Evolutionary conservation across 2,113 vertebrate species (phyloP).

Genomic region (Microcebus tavaratra): DNA sequence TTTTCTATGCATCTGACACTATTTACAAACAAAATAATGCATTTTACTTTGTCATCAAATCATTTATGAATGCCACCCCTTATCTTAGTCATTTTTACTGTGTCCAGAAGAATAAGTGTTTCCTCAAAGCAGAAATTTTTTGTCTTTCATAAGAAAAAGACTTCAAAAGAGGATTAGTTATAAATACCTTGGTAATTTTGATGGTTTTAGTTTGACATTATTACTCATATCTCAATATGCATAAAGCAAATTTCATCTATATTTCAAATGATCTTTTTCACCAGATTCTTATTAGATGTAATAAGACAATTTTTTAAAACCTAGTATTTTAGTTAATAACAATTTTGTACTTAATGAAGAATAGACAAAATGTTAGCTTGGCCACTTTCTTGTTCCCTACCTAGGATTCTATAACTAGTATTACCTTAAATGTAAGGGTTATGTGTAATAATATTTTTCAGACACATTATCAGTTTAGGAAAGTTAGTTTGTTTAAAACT

Average conservation of each 20-base stretch:
- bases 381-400: neutral
- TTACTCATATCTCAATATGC: neutral
- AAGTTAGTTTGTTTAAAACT: neutral
- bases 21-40: slow-evolving; percentile 12
- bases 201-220: slow-evolving; percentile 3
- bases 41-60: slow-evolving; percentile 5
- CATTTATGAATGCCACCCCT: neutral
- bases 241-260: neutral
- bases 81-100: neutral
- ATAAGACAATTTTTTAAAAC: neutral
- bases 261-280: neutral
- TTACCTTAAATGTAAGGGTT: neutral
- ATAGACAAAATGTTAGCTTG: neutral
- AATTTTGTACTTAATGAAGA: neutral
- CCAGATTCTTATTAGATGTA: neutral
- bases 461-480: neutral
- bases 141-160: neutral
- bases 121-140: neutral
- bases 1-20: neutral
- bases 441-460: neutral
- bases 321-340: neutral
- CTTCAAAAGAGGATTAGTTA: neutral
- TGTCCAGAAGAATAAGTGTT: neutral
- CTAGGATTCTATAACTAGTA: neutral
- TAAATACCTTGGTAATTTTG: neutral